Conservation (phyloP, 2,888 invertebrate genomes). For the Eupelmus urozonus region DNA sequence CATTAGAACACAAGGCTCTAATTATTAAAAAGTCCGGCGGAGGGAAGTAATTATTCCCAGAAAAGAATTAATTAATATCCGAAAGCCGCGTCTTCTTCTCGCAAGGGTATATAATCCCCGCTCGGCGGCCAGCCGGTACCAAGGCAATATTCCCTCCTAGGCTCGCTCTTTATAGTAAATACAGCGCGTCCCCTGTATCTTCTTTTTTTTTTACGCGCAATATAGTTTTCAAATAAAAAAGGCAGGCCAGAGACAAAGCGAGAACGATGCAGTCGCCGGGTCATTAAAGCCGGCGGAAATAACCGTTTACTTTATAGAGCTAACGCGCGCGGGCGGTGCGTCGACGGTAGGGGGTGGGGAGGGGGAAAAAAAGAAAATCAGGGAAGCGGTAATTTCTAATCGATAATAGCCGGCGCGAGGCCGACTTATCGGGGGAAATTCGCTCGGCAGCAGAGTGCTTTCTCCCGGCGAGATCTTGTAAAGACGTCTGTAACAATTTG, state of each 20-base stretch:
- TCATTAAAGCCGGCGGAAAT: conserved; percentile 31
- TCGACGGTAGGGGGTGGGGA: neutral
- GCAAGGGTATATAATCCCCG: no score
- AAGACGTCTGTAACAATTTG: conserved; percentile 61
- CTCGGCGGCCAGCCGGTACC: no score
- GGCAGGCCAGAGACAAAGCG: neutral
- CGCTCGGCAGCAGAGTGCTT: conserved; percentile 26
- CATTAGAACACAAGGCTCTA: no score
- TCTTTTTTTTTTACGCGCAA: neutral
- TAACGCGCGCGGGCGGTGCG: conserved; percentile 7
- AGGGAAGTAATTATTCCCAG: neutral
- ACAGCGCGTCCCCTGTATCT: no score
- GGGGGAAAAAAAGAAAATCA: conserved; percentile 15
- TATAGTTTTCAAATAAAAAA: conserved; percentile 20
- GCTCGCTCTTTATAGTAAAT: no score
- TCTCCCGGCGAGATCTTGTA: conserved; percentile 53
- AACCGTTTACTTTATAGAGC: conserved; percentile 42
- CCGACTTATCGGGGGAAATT: conserved; percentile 28
- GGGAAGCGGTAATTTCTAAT: conserved; percentile 54
- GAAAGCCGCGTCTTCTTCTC: neutral
- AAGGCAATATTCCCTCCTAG: no score
- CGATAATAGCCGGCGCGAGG: conserved; percentile 48
- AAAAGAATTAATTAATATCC: conserved; percentile 16
- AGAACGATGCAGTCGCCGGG: neutral
- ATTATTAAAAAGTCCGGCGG: neutral